Conservation (phyloP, 2,797 vertebrate genomes). For the Salarias fasciatus region DNA sequence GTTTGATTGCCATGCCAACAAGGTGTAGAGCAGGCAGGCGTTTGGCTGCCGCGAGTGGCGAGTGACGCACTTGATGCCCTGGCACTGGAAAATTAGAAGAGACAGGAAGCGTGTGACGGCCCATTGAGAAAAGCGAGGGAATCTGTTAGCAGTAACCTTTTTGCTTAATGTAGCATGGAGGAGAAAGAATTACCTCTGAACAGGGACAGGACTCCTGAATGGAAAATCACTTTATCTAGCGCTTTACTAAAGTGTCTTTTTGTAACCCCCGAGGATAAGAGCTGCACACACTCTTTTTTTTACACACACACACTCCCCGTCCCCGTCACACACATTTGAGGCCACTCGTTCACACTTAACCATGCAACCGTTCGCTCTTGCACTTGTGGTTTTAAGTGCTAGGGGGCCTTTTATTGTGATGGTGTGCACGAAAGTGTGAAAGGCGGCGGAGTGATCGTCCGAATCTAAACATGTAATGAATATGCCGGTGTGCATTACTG, state of each 20-base stretch:
- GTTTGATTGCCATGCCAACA: conserved; percentile 68
- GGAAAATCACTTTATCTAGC: conserved; percentile 86
- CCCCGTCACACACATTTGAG: conserved; percentile 40
- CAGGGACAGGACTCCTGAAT: conserved; percentile 71
- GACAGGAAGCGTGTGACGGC: conserved; percentile 76
- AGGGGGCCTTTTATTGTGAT: conserved; percentile 71
- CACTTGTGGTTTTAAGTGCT: conserved; percentile 59
- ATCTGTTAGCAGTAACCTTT: conserved; percentile 86
- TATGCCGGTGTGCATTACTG: conserved; percentile 50
- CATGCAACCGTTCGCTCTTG: conserved; percentile 45
- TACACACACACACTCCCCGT: conserved; percentile 31
- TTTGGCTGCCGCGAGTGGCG: conserved; percentile 46
- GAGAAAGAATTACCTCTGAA: conserved; percentile 77
- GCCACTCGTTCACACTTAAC: conserved; percentile 58
- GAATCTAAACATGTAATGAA: conserved; percentile 61
- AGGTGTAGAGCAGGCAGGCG: conserved; percentile 57
- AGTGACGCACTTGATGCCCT: conserved; percentile 78
- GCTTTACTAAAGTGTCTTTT: conserved; percentile 77
- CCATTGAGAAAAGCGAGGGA: conserved; percentile 81
- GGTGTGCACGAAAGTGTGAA: conserved; percentile 74
- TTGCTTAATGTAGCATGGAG: conserved; percentile 85
- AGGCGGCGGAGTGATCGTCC: conserved; percentile 55
- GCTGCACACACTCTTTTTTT: conserved; percentile 51
- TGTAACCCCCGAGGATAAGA: conserved; percentile 72
- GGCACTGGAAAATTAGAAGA: conserved; percentile 82